Evolutionary conservation across 2,888 invertebrate species (phyloP).

Genomic region (Drosophila affinis): DNA sequence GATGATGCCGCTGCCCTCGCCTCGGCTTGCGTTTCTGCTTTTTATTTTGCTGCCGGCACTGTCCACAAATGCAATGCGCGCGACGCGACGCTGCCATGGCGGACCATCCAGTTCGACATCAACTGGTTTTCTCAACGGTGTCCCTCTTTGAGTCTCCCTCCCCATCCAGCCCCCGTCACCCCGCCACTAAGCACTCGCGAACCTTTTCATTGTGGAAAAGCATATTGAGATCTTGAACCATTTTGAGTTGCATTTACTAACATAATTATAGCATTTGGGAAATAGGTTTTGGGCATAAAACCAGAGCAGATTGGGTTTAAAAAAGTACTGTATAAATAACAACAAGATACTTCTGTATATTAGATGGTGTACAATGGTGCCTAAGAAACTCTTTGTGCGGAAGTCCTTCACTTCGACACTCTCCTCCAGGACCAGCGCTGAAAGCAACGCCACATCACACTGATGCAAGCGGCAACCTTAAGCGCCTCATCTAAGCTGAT

Average conservation of each 20-base stretch:
- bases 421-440: background rate
- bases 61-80: constrained; percentile 61
- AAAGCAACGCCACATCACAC: background rate
- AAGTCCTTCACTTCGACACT: background rate
- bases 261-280: background rate
- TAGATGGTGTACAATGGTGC: background rate
- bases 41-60: constrained; percentile 66
- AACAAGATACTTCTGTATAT: background rate
- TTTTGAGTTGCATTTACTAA: background rate
- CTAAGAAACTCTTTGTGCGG: too few species aligned
- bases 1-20: constrained; percentile 16
- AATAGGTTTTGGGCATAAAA: background rate
- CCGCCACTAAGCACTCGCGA: background rate
- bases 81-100: constrained; percentile 57
- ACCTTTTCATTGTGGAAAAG: background rate
- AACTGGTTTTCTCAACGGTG: constrained; percentile 64
- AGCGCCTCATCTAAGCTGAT: constrained; percentile 30
- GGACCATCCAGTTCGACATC: constrained; percentile 37
- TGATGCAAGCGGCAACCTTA: background rate
- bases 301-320: too few species aligned
- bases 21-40: constrained; percentile 58
- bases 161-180: background rate
- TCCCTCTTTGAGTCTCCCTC: background rate
- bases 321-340: background rate
- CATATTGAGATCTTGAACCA: background rate